phyloP scores from a whole-genome alignment of 2,797 vertebrate species.

The Gadopsis marmoratus region DNA sequence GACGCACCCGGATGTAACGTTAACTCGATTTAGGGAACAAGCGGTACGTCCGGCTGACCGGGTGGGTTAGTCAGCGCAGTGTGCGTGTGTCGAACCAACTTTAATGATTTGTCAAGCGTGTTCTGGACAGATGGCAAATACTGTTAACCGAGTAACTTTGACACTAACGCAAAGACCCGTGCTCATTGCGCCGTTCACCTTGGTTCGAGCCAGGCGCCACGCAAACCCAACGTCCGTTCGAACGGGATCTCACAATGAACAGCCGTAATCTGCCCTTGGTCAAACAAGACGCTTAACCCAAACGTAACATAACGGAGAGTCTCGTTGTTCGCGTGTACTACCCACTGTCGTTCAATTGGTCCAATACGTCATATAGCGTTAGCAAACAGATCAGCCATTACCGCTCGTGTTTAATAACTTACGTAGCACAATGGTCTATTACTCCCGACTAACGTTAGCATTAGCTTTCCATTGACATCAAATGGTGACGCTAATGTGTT shows the following conservation, averaged over 20 bases:
- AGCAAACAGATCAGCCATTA: not conserved
- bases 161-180: not conserved
- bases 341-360: too few relatives aligned
- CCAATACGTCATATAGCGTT: too few relatives aligned
- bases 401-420: not conserved
- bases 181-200: not conserved
- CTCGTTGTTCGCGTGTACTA: not conserved
- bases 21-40: conserved; percentile 16
- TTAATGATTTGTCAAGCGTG: conserved; percentile 19
- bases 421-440: conserved; percentile 12
- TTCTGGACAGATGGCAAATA: conserved; percentile 24
- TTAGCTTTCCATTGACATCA: not conserved
- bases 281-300: not conserved
- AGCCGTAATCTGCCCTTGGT: not conserved
- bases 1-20: conserved; percentile 58
- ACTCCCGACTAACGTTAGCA: not conserved
- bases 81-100: not conserved
- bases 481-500: rapidly evolving
- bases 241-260: not conserved
- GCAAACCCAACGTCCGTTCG: too few relatives aligned
- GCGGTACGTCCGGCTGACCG: not conserved
- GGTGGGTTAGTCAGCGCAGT: not conserved
- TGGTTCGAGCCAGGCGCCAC: not conserved
- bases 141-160: not conserved
- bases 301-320: not conserved